phyloP scores from a whole-genome alignment of 2,888 invertebrate genomes.

The Notodromas monacha region DNA sequence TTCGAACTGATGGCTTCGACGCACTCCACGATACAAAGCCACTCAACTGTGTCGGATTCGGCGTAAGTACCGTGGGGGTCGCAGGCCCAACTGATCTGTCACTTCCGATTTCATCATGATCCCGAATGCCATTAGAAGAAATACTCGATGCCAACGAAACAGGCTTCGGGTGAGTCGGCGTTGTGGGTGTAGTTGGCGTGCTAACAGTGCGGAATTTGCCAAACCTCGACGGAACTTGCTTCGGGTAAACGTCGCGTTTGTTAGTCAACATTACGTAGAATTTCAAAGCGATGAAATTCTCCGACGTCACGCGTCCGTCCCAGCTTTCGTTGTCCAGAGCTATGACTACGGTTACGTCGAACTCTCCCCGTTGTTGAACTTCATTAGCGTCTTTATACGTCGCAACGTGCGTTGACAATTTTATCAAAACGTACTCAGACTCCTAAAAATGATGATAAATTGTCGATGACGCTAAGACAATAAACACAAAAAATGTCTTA shows the following conservation, averaged over 20 bases:
- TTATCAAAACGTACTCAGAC: conserved; percentile 27
- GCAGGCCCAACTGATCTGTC: too few relatives aligned
- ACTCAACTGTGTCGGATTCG: too few relatives aligned
- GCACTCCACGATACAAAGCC: too few relatives aligned
- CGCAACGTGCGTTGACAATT: conserved; percentile 23
- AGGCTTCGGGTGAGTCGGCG: neutral
- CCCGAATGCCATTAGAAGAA: neutral
- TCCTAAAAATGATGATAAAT: neutral
- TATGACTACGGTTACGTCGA: conserved; percentile 30
- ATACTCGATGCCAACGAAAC: conserved; percentile 6
- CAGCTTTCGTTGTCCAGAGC: conserved; percentile 18
- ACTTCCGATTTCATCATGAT: too few relatives aligned
- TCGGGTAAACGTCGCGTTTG: conserved; percentile 21
- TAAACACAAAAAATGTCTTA: too few relatives aligned
- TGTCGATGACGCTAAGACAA: too few relatives aligned
- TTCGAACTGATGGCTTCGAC: too few relatives aligned
- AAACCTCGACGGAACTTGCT: conserved; percentile 24
- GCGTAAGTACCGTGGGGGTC: too few relatives aligned
- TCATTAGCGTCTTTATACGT: conserved; percentile 26
- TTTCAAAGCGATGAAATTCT: conserved; percentile 20
- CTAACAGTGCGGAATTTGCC: conserved; percentile 27
- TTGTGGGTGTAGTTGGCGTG: conserved; percentile 10
- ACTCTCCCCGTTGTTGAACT: conserved; percentile 26
- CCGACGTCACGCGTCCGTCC: conserved; percentile 10
- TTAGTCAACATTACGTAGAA: conserved; percentile 28